phyloP scores from a whole-genome alignment of 2,888 invertebrate genomes.

The Pollenia labialis region DNA sequence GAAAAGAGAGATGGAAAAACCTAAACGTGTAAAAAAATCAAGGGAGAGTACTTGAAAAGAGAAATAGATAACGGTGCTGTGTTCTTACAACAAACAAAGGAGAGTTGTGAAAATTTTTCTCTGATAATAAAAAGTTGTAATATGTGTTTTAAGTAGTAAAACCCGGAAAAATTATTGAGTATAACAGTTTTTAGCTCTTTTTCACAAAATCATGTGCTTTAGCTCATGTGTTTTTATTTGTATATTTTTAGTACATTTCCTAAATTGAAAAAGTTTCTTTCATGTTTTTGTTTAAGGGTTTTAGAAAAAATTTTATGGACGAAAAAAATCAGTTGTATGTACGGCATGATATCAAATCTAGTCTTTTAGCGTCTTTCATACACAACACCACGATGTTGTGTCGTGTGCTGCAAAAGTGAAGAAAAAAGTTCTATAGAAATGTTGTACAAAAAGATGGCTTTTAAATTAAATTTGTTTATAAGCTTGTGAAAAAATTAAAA shows the following conservation, averaged over 20 bases:
- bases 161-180: slow-evolving; percentile 41
- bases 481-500: not conserved
- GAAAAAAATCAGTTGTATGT: slow-evolving; percentile 70
- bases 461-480: slow-evolving; percentile 12
- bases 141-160: not conserved
- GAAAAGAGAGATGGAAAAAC: not conserved
- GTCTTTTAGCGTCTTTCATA: slow-evolving; percentile 75
- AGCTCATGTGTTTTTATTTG: not conserved
- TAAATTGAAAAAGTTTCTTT: slow-evolving; percentile 34
- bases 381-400: slow-evolving; percentile 74
- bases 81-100: slow-evolving; percentile 6
- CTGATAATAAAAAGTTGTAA: not conserved
- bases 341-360: slow-evolving; percentile 73
- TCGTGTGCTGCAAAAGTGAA: slow-evolving; percentile 72
- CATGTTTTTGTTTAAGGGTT: slow-evolving; percentile 40
- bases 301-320: slow-evolving; percentile 26
- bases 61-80: not conserved
- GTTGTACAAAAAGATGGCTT: not conserved
- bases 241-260: slow-evolving; percentile 66
- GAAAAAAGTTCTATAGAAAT: slow-evolving; percentile 20
- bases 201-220: slow-evolving; percentile 34
- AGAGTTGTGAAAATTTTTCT: slow-evolving; percentile 30
- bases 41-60: not conserved
- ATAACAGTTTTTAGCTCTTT: slow-evolving; percentile 61
- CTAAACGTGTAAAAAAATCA: not conserved